phyloP scores from a whole-genome alignment of 2,888 invertebrate species.

The Amiota communis region DNA sequence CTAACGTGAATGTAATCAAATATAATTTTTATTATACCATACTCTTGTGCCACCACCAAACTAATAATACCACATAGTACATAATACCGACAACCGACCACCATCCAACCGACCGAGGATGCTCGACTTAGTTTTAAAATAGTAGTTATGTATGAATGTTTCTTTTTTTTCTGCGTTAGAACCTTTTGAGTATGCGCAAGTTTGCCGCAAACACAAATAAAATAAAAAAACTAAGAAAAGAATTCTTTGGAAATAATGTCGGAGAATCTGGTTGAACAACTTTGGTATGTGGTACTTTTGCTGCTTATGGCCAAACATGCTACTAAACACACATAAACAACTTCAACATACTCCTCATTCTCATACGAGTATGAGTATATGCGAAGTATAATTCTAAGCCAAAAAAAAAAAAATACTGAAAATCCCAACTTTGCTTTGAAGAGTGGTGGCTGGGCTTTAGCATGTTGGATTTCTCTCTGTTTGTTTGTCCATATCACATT shows the following conservation, averaged over 20 bases:
- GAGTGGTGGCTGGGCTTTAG: conserved; percentile 1
- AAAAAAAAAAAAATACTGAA: neutral
- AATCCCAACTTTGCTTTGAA: neutral
- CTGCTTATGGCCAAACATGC: neutral
- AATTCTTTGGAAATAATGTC: conserved; percentile 22
- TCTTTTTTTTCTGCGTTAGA: neutral
- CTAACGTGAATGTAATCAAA: conserved; percentile 10
- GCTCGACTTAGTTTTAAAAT: too few relatives aligned
- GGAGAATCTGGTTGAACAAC: conserved; percentile 30
- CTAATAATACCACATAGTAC: too few relatives aligned
- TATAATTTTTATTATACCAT: conserved; percentile 16
- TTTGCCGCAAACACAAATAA: neutral
- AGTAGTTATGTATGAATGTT: too few relatives aligned
- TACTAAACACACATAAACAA: neutral
- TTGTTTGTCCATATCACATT: neutral
- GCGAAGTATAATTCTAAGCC: too few relatives aligned
- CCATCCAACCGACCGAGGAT: too few relatives aligned
- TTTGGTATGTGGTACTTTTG: neutral
- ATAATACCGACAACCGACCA: too few relatives aligned
- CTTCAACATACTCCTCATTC: neutral
- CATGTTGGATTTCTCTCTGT: conserved; percentile 9
- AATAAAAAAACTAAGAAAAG: neutral
- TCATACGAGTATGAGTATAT: too few relatives aligned
- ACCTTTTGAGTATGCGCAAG: conserved; percentile 5
- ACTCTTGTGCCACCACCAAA: neutral